Conservation (phyloP, 2,113 vertebrate genomes). For the Ciconia maguari region DNA sequence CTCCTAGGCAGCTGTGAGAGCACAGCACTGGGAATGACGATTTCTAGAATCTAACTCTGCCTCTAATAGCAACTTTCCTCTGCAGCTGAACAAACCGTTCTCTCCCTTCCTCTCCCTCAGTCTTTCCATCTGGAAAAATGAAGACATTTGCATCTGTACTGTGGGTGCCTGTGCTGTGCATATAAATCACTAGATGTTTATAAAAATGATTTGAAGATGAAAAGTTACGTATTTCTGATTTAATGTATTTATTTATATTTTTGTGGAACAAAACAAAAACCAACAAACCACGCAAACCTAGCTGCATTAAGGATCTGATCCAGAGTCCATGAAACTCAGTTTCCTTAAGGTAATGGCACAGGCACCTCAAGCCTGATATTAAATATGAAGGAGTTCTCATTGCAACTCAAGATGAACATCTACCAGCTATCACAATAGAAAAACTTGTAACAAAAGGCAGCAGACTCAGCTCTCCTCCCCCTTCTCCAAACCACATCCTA, state of each 20-base stretch:
- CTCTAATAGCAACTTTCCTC: not conserved
- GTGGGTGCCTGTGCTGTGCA: not conserved
- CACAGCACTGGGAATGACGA: not conserved
- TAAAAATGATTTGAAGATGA: not conserved
- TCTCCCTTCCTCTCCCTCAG: conserved; percentile 9
- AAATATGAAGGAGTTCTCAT: not conserved
- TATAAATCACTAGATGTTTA: not conserved
- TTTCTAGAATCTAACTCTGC: not conserved
- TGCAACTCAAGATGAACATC: not conserved
- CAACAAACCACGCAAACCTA: not conserved
- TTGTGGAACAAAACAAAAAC: not conserved
- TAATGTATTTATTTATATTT: not conserved
- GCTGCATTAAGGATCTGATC: not conserved
- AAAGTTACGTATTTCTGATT: not conserved
- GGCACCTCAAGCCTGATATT: not conserved
- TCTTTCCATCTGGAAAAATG: conserved; percentile 42
- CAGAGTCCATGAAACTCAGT: not conserved
- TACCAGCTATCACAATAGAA: not conserved
- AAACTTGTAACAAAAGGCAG: not conserved
- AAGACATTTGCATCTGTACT: conserved; percentile 17
- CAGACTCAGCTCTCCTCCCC: not conserved
- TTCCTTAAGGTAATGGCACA: not conserved
- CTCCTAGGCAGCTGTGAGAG: not conserved
- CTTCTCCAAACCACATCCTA: not conserved
- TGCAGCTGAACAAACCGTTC: conserved; percentile 21